Evolutionary conservation across 92 coral and sea anemone species (phyloP).

Genomic region (Epizoanthus illoricatus): DNA sequence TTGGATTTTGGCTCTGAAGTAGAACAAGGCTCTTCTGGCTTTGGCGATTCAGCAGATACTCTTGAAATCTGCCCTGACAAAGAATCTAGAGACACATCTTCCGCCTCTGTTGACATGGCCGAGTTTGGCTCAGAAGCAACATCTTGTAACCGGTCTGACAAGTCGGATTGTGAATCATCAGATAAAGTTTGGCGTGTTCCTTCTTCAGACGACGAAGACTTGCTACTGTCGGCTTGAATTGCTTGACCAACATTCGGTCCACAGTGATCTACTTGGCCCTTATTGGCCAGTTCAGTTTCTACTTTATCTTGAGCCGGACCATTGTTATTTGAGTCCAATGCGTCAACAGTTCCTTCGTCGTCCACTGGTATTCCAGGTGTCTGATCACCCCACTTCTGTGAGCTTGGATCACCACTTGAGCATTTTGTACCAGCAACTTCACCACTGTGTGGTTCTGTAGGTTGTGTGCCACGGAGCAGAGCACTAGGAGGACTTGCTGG

Average conservation of each 20-base stretch:
- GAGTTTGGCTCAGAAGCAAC: background rate
- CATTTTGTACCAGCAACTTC: background rate
- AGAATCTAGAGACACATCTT: background rate
- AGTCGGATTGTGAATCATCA: background rate
- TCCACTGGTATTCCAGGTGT: background rate
- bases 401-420: background rate
- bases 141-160: background rate
- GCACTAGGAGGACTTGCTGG: background rate
- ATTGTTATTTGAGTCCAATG: slow-evolving; percentile 21
- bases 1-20: background rate
- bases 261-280: background rate
- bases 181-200: background rate
- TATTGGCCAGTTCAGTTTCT: background rate
- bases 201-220: background rate
- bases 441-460: background rate
- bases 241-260: background rate
- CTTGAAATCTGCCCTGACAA: background rate
- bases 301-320: background rate
- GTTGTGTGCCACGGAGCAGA: background rate
- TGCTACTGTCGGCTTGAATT: background rate
- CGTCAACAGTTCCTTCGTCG: background rate
- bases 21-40: background rate
- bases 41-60: background rate
- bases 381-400: background rate
- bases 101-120: background rate